Conservation (phyloP, 2,888 invertebrate genomes). For the Napeogenes sylphis region DNA sequence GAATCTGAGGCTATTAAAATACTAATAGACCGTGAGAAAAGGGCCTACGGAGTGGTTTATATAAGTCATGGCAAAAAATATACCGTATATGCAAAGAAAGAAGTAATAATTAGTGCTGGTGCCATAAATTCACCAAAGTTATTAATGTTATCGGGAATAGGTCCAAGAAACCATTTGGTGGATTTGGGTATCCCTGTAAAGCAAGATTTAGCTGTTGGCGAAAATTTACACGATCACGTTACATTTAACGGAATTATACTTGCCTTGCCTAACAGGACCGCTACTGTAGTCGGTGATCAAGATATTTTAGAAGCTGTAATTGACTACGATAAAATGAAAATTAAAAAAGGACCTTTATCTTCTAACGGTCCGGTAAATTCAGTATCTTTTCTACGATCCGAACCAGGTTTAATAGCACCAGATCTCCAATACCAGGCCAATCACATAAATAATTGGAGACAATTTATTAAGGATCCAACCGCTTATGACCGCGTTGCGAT, state of each 20-base stretch:
- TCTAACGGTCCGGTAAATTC: slow-evolving; percentile 74
- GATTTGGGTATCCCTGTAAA: slow-evolving; percentile 44
- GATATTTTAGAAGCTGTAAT: slow-evolving; percentile 57
- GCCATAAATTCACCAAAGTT: slow-evolving; percentile 55
- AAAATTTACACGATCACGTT: slow-evolving; percentile 62
- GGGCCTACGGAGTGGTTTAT: slow-evolving; percentile 54
- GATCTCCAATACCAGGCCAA: slow-evolving; percentile 81
- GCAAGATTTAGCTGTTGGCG: slow-evolving; percentile 55
- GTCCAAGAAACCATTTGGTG: slow-evolving; percentile 50
- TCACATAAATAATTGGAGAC: slow-evolving; percentile 56
- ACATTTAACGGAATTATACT: slow-evolving; percentile 69
- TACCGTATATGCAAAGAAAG: slow-evolving; percentile 51
- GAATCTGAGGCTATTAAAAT: slow-evolving; percentile 74
- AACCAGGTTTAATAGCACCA: slow-evolving; percentile 68
- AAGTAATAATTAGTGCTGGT: slow-evolving; percentile 57
- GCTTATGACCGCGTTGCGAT: slow-evolving; percentile 39
- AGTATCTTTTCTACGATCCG: slow-evolving; percentile 76
- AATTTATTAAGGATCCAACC: slow-evolving; percentile 74
- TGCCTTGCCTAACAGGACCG: slow-evolving; percentile 69
- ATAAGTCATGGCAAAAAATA: slow-evolving; percentile 34
- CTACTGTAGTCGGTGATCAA: slow-evolving; percentile 57
- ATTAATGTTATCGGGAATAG: slow-evolving; percentile 61
- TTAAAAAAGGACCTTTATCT: slow-evolving; percentile 68
- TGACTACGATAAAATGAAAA: slow-evolving; percentile 50
- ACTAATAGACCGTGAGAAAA: slow-evolving; percentile 68